Percentiles rank a stretch among this genome's conserved stretches.
These are phyloP conservation scores for Electrona antarctica DNA, from an alignment of 2,113 vertebrate species.

Conservation along the genomic window DNA sequence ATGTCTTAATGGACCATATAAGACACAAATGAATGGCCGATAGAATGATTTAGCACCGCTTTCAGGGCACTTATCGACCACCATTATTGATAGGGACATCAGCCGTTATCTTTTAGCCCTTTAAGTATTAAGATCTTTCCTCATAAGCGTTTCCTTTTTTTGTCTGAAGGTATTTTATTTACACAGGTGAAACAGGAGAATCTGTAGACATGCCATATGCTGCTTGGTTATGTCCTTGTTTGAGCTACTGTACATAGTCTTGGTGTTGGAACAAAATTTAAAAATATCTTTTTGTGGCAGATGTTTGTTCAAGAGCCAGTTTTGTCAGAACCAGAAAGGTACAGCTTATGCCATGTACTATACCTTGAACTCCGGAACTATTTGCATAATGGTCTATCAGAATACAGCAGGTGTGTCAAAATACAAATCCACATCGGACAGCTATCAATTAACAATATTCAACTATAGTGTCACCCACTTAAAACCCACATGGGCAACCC, in stretches of 20 bases:
- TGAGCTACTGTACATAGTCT: not conserved
- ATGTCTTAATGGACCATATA: conserved; percentile 41
- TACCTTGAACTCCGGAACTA: not conserved
- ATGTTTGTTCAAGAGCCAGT: not conserved
- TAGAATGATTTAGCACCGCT: conserved; percentile 40
- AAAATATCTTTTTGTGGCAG: not conserved
- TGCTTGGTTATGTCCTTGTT: not conserved
- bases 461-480: conserved; percentile 54
- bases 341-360: not conserved
- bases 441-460: conserved; percentile 43
- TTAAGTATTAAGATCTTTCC: conserved; percentile 1
- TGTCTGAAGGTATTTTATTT: not conserved
- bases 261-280: not conserved
- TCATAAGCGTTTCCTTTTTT: no score
- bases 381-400: conserved; percentile 1
- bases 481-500: no score
- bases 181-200: not conserved
- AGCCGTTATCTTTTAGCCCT: conserved; percentile 2
- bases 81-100: conserved; percentile 13
- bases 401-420: not conserved
- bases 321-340: not conserved
- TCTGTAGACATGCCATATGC: not conserved
- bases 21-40: conserved; percentile 47
- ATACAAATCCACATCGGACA: conserved; percentile 37
- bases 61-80: conserved; percentile 23